phyloP scores from a whole-genome alignment of 2,888 invertebrate species.

The Sisyra terminalis region DNA sequence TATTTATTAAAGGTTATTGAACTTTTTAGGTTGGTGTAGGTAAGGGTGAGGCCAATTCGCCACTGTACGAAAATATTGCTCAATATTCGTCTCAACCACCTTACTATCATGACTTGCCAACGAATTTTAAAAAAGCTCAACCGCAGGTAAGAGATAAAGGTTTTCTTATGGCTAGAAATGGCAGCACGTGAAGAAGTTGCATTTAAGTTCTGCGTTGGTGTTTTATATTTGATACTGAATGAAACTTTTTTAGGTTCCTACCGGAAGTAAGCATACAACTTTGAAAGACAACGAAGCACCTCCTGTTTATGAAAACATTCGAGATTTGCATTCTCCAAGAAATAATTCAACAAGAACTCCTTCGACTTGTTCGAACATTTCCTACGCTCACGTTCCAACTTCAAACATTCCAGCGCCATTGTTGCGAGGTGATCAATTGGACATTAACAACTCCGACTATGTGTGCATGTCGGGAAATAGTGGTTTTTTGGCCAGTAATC shows the following conservation, averaged over 20 bases:
- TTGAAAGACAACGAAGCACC: conserved; percentile 22
- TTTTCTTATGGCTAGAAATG: conserved; percentile 19
- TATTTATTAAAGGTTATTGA: neutral
- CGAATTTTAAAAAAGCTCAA: conserved; percentile 28
- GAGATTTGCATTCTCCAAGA: conserved; percentile 19
- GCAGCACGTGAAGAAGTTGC: too few relatives aligned
- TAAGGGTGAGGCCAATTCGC: conserved; percentile 26
- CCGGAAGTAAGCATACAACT: conserved; percentile 27
- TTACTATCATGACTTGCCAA: conserved; percentile 39
- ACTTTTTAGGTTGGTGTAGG: conserved; percentile 40
- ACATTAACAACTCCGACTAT: conserved; percentile 61
- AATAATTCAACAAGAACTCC: conserved; percentile 26
- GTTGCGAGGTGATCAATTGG: conserved; percentile 8
- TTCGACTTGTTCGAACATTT: conserved; percentile 23
- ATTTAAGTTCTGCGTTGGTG: too few relatives aligned
- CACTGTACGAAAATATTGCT: conserved; percentile 71
- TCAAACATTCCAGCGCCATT: conserved; percentile 18
- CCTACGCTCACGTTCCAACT: conserved; percentile 8
- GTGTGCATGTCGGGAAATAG: conserved; percentile 62
- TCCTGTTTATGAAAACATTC: conserved; percentile 33
- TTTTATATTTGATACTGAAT: neutral
- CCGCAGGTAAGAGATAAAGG: conserved; percentile 25
- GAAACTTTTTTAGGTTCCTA: conserved; percentile 33
- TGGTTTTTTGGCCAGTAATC: conserved; percentile 32
- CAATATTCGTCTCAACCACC: conserved; percentile 35